Conservation (phyloP, 2,797 vertebrate genomes). For the Basileuterus tristriatus region DNA sequence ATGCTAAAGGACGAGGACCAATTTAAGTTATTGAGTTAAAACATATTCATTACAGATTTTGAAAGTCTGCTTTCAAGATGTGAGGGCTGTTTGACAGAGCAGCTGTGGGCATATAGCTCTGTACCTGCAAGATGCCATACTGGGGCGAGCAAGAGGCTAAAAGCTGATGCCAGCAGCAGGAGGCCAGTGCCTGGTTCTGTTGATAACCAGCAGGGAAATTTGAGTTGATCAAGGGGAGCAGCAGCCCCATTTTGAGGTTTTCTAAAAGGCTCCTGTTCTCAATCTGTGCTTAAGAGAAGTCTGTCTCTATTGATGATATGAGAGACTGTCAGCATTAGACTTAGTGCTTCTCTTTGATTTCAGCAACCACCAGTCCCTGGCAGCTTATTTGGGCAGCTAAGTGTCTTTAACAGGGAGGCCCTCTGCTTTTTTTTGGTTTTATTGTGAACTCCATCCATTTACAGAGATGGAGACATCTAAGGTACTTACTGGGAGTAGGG, state of each 20-base stretch:
- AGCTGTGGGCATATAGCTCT: background rate
- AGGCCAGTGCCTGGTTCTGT: background rate
- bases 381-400: background rate
- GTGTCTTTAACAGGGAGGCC: background rate
- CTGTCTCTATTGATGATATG: background rate
- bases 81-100: background rate
- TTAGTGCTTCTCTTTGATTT: background rate
- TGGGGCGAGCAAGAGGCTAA: background rate
- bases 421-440: background rate
- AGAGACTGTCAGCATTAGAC: background rate
- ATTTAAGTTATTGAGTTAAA: background rate
- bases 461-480: background rate
- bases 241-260: background rate
- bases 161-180: background rate
- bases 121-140: background rate
- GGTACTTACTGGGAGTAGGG: background rate
- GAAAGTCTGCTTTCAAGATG: background rate
- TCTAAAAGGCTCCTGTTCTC: background rate
- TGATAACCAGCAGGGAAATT: background rate
- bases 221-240: background rate
- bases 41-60: background rate
- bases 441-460: background rate
- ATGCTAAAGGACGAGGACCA: background rate
- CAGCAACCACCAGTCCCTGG: background rate
- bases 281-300: background rate